Evolutionary conservation across 2,888 invertebrate genomes (phyloP), one percentile per base, ranked within the genome.

Genomic region (Gari tellinella): DNA sequence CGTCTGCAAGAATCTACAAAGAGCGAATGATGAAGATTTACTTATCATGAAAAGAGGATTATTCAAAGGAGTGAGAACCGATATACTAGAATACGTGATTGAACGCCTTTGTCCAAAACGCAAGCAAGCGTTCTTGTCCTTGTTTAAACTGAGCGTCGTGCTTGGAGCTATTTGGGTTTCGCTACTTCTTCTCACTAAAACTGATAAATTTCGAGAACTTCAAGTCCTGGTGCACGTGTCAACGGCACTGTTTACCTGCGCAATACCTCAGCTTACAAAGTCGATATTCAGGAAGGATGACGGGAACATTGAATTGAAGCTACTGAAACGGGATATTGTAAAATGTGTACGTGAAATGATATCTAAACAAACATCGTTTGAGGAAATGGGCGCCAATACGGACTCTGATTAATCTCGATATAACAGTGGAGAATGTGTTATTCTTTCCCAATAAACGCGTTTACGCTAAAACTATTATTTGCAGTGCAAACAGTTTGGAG

Each of bases 201-300:
- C 75, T 8, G 64, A 78, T 38, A 52, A 41, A 14, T 72, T 73
- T 52, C 60, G 61, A 21, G 65, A 78, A 21, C 38, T 81, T 2
- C 72, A 69, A n/a, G 43, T 58, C 7, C 37, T 81, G 3, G 67
- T 72, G 51, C 81, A 81, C 17, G 69, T 78, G 0, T 68, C 61
- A 14, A 77, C 81, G 1, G 70, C 75, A 3, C 52, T 81, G 23
- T 70, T 81, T 40, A 72, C 74, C 0, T 78, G 81, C 23, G 69
- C 72, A 8, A 49, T 81, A 8, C 81, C 81, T 2, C 61, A 72
- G 17, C 41, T 80, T 14, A 10, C 68, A 0, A 69, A 57, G 40
- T 43, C 52, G 1, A 63, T 74, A 46, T 80, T 72, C 41, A 46
- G 58, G 5, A 31, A 31, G 8, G 37, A 23, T 10, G 45, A 49